phyloP scores from a whole-genome alignment of 2,797 vertebrate species.

The Sebastiscus tertius region DNA sequence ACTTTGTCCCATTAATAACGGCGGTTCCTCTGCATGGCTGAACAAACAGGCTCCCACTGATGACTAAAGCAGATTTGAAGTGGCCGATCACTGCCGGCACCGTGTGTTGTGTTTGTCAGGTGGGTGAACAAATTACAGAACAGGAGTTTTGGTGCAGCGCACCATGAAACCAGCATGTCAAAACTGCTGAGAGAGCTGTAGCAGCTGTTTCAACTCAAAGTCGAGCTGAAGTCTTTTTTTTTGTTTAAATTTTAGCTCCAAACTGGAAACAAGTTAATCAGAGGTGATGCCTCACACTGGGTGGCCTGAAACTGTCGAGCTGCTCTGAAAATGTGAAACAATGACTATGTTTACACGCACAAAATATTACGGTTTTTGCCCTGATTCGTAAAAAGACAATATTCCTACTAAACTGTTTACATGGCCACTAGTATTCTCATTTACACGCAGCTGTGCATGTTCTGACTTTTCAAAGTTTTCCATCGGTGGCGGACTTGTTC shows the following conservation, averaged over 20 bases:
- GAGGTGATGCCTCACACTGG: background rate
- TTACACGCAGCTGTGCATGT: too few relatives aligned
- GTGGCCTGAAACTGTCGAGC: too few relatives aligned
- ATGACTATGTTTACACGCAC: too few relatives aligned
- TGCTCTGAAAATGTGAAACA: too few relatives aligned
- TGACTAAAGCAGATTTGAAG: background rate
- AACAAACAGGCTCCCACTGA: background rate
- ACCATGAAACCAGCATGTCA: constrained; percentile 17
- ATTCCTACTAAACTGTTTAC: too few relatives aligned
- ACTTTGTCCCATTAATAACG: background rate
- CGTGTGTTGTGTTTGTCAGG: constrained; percentile 3
- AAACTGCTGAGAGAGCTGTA: background rate
- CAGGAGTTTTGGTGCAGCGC: constrained; percentile 9
- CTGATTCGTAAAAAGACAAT: too few relatives aligned
- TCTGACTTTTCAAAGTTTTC: too few relatives aligned
- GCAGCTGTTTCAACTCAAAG: background rate
- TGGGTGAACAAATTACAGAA: background rate
- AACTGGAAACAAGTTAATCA: background rate
- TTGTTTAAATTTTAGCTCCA: background rate
- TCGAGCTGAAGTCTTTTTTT: background rate
- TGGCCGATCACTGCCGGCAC: background rate
- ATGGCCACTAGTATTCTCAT: too few relatives aligned
- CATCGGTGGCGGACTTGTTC: too few relatives aligned
- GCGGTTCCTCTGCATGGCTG: background rate
- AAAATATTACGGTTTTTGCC: too few relatives aligned